Conservation (phyloP, 2,113 vertebrate species). For the Pseudois nayaur region DNA sequence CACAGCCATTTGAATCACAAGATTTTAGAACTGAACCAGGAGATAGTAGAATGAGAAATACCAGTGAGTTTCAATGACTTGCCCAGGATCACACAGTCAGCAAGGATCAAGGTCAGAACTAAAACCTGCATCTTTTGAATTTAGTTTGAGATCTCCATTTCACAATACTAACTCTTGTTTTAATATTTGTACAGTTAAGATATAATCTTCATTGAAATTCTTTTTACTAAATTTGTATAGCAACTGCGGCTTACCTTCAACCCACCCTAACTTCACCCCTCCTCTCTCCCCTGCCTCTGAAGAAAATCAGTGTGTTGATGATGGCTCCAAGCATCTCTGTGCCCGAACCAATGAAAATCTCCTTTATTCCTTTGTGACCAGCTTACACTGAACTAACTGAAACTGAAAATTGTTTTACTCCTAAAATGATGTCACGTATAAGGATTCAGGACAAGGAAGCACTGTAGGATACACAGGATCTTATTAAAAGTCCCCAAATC, state of each 20-base stretch:
- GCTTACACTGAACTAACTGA: background rate
- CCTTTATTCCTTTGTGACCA: background rate
- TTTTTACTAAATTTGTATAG: background rate
- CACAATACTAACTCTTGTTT: background rate
- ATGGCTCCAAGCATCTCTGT: background rate
- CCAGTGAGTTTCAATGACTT: background rate
- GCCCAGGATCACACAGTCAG: background rate
- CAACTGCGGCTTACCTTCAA: background rate
- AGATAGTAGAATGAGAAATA: background rate
- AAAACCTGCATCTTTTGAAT: background rate
- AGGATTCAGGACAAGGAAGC: background rate
- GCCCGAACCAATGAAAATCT: background rate
- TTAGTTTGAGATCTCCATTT: background rate
- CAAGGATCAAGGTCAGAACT: background rate
- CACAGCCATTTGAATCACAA: background rate
- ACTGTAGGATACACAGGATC: background rate
- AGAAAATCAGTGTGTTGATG: background rate
- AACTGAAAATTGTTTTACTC: background rate
- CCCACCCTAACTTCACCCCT: background rate
- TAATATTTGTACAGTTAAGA: background rate
- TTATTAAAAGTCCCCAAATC: background rate
- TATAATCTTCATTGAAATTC: background rate
- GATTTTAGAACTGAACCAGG: background rate
- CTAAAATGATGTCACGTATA: background rate
- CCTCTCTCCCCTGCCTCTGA: background rate